A percentile compares a stretch with the other conserved stretches of the same genome.
These are phyloP conservation scores for Macquaria ambigua DNA, from an alignment of 2,113 vertebrate species.

Conservation along the genomic window DNA sequence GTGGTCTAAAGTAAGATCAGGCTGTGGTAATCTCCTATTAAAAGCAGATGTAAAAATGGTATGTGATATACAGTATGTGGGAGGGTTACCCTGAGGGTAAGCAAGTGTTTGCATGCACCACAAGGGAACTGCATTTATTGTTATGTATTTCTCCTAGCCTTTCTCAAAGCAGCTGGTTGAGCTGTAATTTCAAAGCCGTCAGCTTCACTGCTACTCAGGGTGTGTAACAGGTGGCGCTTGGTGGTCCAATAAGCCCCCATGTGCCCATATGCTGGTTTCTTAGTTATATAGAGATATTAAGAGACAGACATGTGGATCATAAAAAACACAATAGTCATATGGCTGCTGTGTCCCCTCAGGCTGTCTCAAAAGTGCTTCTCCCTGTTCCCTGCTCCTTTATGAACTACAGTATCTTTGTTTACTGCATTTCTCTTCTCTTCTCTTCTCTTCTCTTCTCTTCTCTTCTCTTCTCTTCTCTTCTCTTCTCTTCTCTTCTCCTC, in stretches of 20 bases:
- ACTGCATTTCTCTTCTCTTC: background rate
- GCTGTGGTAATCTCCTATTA: slow-evolving; percentile 11
- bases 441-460: background rate
- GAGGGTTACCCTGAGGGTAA: slow-evolving; percentile 19
- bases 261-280: slow-evolving; percentile 12
- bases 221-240: slow-evolving; percentile 41
- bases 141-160: slow-evolving; percentile 25
- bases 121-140: slow-evolving; percentile 28
- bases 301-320: slow-evolving; percentile 11
- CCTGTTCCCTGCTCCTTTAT: slow-evolving; percentile 9
- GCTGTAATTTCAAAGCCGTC: slow-evolving; percentile 66
- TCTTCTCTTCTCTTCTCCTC: background rate
- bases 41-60: background rate
- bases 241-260: slow-evolving; percentile 34
- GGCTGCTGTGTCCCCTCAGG: slow-evolving; percentile 28
- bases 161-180: slow-evolving; percentile 43
- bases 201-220: slow-evolving; percentile 35
- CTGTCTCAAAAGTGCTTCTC: slow-evolving; percentile 28
- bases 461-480: background rate
- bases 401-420: slow-evolving; percentile 17
- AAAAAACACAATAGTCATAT: slow-evolving; percentile 37
- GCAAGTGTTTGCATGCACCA: slow-evolving; percentile 19
- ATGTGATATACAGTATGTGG: background rate
- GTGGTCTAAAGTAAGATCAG: background rate
- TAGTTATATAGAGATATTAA: slow-evolving; percentile 35